Conservation (phyloP, 2,113 vertebrate genomes). For the Anas platyrhynchos region DNA sequence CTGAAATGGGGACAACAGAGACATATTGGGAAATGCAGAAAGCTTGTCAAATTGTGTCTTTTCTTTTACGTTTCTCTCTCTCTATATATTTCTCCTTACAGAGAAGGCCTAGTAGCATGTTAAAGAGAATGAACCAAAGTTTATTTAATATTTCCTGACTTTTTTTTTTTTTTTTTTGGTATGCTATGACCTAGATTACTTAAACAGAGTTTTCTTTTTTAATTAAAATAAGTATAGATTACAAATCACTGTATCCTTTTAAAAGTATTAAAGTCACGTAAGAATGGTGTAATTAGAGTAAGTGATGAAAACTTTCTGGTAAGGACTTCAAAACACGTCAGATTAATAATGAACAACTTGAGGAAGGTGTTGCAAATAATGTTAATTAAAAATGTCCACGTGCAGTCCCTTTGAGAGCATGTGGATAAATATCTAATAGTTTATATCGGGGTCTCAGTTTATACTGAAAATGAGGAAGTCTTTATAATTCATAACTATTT, state of each 20-base stretch:
- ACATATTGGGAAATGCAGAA: not conserved
- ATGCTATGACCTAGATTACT: conserved; percentile 14
- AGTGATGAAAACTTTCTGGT: conserved; percentile 39
- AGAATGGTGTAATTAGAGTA: conserved; percentile 54
- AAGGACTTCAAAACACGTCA: conserved; percentile 39
- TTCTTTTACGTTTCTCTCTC: not conserved
- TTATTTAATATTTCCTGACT: conserved; percentile 1
- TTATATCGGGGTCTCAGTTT: conserved; percentile 58
- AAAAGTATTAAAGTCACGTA: conserved; percentile 16
- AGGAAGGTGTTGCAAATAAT: conserved; percentile 55
- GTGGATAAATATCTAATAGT: conserved; percentile 48
- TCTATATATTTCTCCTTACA: not conserved
- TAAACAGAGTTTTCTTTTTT: conserved; percentile 41
- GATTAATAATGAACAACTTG: conserved; percentile 24
- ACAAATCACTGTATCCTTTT: conserved; percentile 7
- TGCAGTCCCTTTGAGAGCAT: conserved; percentile 8
- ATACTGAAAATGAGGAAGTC: conserved; percentile 66
- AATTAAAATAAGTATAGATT: conserved; percentile 47
- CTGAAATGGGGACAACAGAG: not conserved
- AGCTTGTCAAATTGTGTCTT: not conserved
- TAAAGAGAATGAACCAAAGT: not conserved
- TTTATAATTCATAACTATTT: conserved; percentile 75
- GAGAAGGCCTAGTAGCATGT: not conserved
- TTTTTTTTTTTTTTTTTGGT: not conserved
- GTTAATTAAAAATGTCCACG: conserved; percentile 62